Base-by-base conservation (phyloP, 2,797 vertebrate species). In the Catharus ustulatus region DNA sequence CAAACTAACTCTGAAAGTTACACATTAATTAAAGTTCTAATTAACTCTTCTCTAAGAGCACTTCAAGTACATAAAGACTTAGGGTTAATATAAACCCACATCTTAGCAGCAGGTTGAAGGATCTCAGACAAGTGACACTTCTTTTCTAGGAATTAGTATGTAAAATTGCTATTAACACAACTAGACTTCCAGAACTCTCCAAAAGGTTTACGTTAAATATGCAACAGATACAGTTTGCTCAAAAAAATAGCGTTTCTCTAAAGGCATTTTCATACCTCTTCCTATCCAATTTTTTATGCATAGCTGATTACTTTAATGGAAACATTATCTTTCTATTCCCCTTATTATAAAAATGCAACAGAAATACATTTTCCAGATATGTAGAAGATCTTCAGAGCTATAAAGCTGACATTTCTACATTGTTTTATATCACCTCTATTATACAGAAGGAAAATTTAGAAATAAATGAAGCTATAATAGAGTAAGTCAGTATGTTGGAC, bases 291-390 rank as follows among this genome's bases (percentile, higher is more conserved):
- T 95, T 95, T 85, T 96, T 81, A 96, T 84, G 89, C 69, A 54
- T 40, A 94, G 79, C 81, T 94, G 84, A 97, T 97, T 91, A 91
- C 92, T 97, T 94, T 93, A 97, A 97, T 97, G 89, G 94, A 97
- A 97, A 84, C 89, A 96, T 94, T 96, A 94, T 92, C 93, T 91
- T 97, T 71, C 84, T 92, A 86, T 49, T 97, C 77, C 59, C 30
- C 89, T 94, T 81, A 93, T 85, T 95, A 94, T 80, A 96, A 94
- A 97, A 96, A 91, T 19, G 8, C 64, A 96, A 89, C 82, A 68
- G 84, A 94, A 97, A 90, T 86, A 94, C 20, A 14, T 92, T 96
- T 95, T 89, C 30, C 64, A 95, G 94, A 91, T 23, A 42, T n/a
- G 66, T 14, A 85, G 66, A 94, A 94, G 67, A 93, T 93, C 75